These are phyloP conservation scores for Macrophya annulata DNA, from an alignment of 2,888 invertebrate species.

Conservation along the genomic window DNA sequence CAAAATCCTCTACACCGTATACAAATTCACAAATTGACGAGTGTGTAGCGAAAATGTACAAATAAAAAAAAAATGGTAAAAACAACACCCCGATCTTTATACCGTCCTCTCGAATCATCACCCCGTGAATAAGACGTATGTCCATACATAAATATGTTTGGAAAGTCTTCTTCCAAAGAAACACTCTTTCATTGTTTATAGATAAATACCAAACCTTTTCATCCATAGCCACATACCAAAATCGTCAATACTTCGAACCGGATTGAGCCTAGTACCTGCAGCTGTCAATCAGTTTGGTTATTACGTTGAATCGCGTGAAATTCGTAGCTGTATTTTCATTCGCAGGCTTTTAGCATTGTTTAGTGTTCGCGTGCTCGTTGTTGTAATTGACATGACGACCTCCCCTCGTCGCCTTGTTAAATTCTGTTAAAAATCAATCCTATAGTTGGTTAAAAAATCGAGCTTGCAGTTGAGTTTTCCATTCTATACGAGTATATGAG, in stretches of 20 bases:
- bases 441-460: slow-evolving; percentile 5
- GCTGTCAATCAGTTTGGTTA: slow-evolving; percentile 47
- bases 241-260: slow-evolving; percentile 41
- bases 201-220: background rate
- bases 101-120: background rate
- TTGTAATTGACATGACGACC: slow-evolving; percentile 50
- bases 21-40: background rate
- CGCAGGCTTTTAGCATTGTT: slow-evolving; percentile 46
- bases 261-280: slow-evolving; percentile 41
- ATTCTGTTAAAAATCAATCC: slow-evolving; percentile 35
- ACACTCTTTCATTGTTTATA: background rate
- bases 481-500: no score
- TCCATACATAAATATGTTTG: no score
- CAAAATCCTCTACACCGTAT: slow-evolving; percentile 1
- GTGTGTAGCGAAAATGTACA: background rate
- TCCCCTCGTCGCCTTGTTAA: slow-evolving; percentile 27
- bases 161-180: background rate
- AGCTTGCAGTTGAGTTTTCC: background rate
- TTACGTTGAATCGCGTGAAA: slow-evolving; percentile 49
- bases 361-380: slow-evolving; percentile 37
- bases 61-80: background rate
- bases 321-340: slow-evolving; percentile 45
- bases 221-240: background rate
- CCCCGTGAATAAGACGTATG: background rate
- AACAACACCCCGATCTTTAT: background rate